These are phyloP conservation scores for Mergus octosetaceus DNA, from an alignment of 2,797 vertebrate species.

Conservation along the genomic window DNA sequence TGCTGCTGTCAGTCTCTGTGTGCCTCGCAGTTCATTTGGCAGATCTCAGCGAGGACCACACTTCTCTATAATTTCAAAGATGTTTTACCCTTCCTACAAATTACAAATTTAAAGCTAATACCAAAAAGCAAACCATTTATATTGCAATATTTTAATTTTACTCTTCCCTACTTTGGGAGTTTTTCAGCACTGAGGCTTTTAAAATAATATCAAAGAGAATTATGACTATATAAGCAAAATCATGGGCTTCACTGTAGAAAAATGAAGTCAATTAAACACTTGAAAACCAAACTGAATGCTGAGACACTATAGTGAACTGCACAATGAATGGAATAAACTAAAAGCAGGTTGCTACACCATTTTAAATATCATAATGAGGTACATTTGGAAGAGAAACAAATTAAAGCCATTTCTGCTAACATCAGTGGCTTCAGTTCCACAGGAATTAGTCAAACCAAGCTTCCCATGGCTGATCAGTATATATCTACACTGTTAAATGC, in stretches of 20 bases:
- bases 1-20: neutral
- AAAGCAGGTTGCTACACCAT: neutral
- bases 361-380: neutral
- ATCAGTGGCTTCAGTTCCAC: neutral
- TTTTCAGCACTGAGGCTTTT: neutral
- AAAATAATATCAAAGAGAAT: neutral
- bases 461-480: neutral
- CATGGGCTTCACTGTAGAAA: neutral
- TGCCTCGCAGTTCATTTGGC: neutral
- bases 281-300: neutral
- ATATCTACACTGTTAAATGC: neutral
- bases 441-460: neutral
- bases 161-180: neutral
- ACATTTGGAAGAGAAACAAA: slow-evolving; percentile 9
- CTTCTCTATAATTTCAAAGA: neutral
- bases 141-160: neutral
- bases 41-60: neutral
- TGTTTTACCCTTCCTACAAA: neutral
- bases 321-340: neutral
- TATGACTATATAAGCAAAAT: neutral
- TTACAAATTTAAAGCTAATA: neutral
- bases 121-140: neutral
- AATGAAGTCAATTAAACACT: slow-evolving; percentile 3
- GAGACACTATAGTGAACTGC: neutral
- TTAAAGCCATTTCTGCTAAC: neutral